Conservation (phyloP, 2,888 invertebrate genomes). For the Pachydiplax longipennis region DNA sequence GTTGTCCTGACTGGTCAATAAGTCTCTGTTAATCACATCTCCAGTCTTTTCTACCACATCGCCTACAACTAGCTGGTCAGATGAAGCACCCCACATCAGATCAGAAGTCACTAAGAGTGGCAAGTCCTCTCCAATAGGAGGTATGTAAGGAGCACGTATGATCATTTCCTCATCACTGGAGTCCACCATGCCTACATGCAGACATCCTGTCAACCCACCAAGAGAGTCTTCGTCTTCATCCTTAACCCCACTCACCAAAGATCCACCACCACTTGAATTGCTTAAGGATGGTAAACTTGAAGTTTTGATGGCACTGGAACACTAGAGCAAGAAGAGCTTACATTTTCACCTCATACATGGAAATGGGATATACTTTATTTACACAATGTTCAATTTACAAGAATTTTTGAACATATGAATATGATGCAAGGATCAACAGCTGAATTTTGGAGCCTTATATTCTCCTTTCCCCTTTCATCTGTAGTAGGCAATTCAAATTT, state of each 20-base stretch:
- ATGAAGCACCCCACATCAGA: constrained; percentile 79
- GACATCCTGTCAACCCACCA: constrained; percentile 20
- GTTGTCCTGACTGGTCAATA: neutral
- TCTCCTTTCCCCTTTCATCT: no score
- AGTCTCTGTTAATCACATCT: constrained; percentile 20
- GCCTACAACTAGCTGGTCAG: constrained; percentile 53
- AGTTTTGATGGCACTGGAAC: constrained; percentile 27
- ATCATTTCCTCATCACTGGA: constrained; percentile 68
- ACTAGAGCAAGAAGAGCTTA: constrained; percentile 29
- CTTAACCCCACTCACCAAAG: constrained; percentile 31
- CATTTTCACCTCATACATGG: constrained; percentile 59
- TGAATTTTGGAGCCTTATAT: no score
- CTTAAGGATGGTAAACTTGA: neutral
- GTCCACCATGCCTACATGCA: constrained; percentile 24
- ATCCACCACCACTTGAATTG: constrained; percentile 51
- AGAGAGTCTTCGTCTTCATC: constrained; percentile 37
- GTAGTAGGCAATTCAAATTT: no score
- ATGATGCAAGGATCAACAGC: no score
- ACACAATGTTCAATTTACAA: neutral
- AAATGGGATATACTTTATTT: constrained; percentile 52
- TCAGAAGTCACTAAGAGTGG: constrained; percentile 75
- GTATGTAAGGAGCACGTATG: constrained; percentile 82
- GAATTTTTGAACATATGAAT: neutral
- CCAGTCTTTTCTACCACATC: constrained; percentile 21
- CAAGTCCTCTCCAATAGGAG: constrained; percentile 80